phyloP scores from a whole-genome alignment of 2,113 vertebrate species.

The Pipra filicauda region DNA sequence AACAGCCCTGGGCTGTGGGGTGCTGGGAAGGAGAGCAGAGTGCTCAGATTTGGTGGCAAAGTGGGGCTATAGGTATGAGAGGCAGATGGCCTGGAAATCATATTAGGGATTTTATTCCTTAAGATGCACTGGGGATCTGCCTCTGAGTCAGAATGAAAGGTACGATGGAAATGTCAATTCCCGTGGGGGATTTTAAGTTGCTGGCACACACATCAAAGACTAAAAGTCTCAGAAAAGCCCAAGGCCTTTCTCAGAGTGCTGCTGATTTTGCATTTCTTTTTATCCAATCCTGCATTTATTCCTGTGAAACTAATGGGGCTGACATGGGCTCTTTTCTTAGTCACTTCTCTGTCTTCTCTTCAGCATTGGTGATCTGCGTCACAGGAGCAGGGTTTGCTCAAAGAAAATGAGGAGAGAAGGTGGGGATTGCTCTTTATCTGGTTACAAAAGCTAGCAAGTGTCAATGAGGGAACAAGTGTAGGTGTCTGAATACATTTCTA shows the following conservation, averaged over 20 bases:
- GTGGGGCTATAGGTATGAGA: background rate
- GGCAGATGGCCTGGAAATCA: background rate
- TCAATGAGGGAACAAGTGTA: background rate
- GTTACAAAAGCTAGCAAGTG: background rate
- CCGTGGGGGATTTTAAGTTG: background rate
- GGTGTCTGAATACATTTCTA: background rate
- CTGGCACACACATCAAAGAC: background rate
- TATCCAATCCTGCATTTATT: background rate
- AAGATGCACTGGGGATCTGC: background rate
- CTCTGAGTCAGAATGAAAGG: background rate
- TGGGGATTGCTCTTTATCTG: background rate
- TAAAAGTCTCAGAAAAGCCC: background rate
- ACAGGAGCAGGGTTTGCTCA: background rate
- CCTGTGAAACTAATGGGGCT: background rate
- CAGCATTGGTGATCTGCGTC: background rate
- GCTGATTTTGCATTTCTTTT: background rate
- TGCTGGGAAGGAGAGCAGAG: background rate
- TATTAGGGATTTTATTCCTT: background rate
- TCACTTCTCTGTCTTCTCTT: background rate
- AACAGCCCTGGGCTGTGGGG: background rate
- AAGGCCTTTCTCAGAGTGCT: background rate
- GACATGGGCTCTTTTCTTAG: background rate
- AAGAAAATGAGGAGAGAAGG: background rate
- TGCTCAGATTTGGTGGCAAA: rapidly evolving
- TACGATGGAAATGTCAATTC: background rate